These are phyloP conservation scores for Ailuropoda melanoleuca DNA, from an alignment of 2,113 vertebrate species.

Conservation along the genomic window DNA sequence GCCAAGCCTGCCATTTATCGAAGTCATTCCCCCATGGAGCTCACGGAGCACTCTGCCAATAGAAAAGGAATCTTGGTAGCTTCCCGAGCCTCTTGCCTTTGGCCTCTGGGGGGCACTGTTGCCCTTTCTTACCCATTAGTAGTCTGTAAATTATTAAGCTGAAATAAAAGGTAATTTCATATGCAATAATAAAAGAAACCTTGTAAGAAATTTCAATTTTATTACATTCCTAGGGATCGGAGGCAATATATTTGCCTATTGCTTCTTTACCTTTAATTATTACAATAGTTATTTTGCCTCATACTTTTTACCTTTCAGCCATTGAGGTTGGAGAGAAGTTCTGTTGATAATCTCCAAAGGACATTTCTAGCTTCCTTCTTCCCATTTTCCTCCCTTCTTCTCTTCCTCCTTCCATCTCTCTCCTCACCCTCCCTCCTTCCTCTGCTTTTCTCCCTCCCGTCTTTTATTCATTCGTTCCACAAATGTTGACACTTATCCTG, in stretches of 20 bases:
- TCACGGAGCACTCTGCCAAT: fast-evolving
- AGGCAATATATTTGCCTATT: neutral
- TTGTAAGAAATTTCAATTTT: neutral
- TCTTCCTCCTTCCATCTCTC: neutral
- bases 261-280: neutral
- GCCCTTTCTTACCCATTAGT: neutral
- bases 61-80: neutral
- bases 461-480: neutral
- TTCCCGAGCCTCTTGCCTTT: neutral
- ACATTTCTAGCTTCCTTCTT: neutral
- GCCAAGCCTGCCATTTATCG: neutral
- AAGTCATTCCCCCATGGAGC: fast-evolving
- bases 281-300: neutral
- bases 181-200: neutral
- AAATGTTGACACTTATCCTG: neutral
- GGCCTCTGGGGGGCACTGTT: neutral
- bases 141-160: neutral
- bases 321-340: neutral
- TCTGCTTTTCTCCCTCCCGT: neutral
- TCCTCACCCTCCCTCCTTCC: neutral
- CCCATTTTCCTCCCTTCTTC: neutral
- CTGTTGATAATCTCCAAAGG: neutral
- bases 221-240: neutral
- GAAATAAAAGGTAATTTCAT: neutral
- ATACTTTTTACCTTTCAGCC: neutral